Evolutionary conservation across 2,113 vertebrate genomes (phyloP).

Genomic region (Polypterus bichir): DNA sequence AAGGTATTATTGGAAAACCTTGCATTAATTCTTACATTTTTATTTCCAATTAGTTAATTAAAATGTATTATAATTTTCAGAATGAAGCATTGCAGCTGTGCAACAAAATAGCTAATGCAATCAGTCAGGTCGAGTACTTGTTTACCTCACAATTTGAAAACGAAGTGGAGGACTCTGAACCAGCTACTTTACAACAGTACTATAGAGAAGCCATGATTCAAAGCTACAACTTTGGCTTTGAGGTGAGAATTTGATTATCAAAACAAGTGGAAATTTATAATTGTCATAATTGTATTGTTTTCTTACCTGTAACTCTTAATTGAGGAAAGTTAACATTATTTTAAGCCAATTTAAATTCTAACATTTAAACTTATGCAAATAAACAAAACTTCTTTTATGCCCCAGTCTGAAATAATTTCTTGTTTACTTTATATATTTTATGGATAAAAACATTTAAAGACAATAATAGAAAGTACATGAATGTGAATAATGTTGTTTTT

Average conservation of each 20-base stretch:
- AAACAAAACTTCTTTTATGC: no score
- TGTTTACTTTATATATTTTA: not conserved
- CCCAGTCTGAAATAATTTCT: no score
- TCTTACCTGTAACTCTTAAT: no score
- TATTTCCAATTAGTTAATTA: not conserved
- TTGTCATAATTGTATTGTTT: no score
- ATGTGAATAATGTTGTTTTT: not conserved
- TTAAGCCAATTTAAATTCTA: no score
- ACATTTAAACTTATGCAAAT: no score
- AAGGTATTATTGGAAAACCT: no score
- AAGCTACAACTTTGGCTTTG: constrained; percentile 94
- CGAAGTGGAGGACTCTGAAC: constrained; percentile 84
- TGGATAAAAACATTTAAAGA: no score
- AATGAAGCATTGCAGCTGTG: constrained; percentile 83
- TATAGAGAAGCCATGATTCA: constrained; percentile 96
- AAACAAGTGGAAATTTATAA: no score
- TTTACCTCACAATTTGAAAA: constrained; percentile 83
- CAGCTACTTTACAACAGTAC: constrained; percentile 82
- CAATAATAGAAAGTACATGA: not conserved
- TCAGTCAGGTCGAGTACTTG: constrained; percentile 84
- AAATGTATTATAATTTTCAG: constrained; percentile 36
- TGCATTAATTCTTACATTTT: no score
- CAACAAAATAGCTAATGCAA: constrained; percentile 79
- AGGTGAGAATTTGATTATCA: constrained; percentile 54
- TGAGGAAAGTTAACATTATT: no score